Evolutionary conservation across 2,888 invertebrate genomes (phyloP).

Genomic region (Furcula furcula): DNA sequence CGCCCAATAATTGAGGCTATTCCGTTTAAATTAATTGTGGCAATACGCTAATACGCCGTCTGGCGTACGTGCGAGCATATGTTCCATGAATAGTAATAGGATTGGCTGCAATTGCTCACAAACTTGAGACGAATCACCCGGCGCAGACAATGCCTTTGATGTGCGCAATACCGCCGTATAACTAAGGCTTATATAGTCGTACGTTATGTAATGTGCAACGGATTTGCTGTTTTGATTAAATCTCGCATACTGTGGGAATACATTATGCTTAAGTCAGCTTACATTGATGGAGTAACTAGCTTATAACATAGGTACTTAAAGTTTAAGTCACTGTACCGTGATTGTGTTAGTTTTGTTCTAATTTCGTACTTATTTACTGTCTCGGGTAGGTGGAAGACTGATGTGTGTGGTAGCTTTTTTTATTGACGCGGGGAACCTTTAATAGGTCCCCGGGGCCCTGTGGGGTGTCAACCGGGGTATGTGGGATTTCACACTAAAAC

Average conservation of each 20-base stretch:
- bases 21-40: constrained; percentile 75
- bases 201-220: constrained; percentile 29
- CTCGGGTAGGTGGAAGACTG: no score
- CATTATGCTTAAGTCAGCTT: constrained; percentile 1
- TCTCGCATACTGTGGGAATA: constrained; percentile 5
- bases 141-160: constrained; percentile 63
- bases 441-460: no score
- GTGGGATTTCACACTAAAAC: no score
- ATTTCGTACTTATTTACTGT: no score
- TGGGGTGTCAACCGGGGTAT: no score
- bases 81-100: constrained; percentile 61
- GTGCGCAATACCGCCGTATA: constrained; percentile 40
- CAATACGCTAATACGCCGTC: constrained; percentile 57
- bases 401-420: no score
- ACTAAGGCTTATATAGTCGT: constrained; percentile 27
- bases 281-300: no score
- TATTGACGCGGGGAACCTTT: no score
- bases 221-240: constrained; percentile 26
- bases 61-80: constrained; percentile 43
- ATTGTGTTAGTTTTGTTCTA: no score
- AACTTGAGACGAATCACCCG: constrained; percentile 64
- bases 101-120: constrained; percentile 67
- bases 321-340: no score
- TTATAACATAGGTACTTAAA: no score
- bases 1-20: constrained; percentile 69